Evolutionary conservation across 1,140 invertebrate genomes (phyloP), one percentile per base, ranked within the genome.

Genomic region (Heliothis subflexa): DNA sequence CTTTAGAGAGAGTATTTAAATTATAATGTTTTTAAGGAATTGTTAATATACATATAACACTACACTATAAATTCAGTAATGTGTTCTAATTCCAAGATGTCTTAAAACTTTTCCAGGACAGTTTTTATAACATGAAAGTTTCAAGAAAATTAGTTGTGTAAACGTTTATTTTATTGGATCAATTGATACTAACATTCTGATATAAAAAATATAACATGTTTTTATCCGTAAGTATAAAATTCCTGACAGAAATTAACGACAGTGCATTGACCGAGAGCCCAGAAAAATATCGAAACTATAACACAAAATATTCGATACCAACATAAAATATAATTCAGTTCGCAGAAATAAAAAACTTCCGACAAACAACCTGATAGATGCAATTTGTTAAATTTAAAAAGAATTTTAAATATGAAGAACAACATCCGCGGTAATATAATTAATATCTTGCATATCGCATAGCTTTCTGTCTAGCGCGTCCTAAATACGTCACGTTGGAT

Each of bases 401-500:
- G 64, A 68, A 68, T 68, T 50, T 50, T 25, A 25, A 61, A 61
- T 61, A 40, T 12, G 12, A 50, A 50, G 2, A 21, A 3, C 25
- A 14, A 13, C 5, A 14, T 14, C n/a, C 11, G 11, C 18, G n/a
- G 50, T 50, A 18, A n/a, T 14, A 13, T n/a, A 13, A 50, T 12
- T 50, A 21, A 12, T 12, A 64, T 16, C 16, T 64, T 18, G n/a
- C 3, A 12, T 5, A 45, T 14, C 54, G 13, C 47, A 50, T 75
- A 75, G 57, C 73, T 16, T 75, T 28, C 13, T 33, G 45, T 64
- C 18, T 5, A 18, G 47, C n/a, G 5, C 16, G 59, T 25, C 73
- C 73, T 25, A 62, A 25, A 62, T 33, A 50, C 25, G 73, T 52
- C 64, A 45, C 61, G 73, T 80, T 78, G 80, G 79, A 80, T 80